phyloP scores from a whole-genome alignment of 2,113 vertebrate species.

The Pomatostomus ruficeps region DNA sequence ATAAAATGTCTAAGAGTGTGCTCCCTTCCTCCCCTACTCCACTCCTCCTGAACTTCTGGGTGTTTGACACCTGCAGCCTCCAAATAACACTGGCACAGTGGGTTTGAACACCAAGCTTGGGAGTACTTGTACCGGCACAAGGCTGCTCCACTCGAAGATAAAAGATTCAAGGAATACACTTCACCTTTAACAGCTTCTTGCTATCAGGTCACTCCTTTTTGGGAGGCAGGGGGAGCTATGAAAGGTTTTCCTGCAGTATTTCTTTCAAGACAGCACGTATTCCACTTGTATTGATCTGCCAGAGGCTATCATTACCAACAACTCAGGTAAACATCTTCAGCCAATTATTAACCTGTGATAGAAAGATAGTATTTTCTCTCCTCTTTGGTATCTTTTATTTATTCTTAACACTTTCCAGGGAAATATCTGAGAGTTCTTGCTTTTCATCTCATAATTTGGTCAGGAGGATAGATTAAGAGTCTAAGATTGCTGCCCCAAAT shows the following conservation, averaged over 20 bases:
- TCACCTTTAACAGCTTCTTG: background rate
- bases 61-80: background rate
- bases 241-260: background rate
- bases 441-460: slow-evolving; percentile 34
- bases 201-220: background rate
- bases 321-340: slow-evolving; percentile 37
- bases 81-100: background rate
- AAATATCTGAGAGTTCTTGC: slow-evolving; percentile 38
- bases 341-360: slow-evolving; percentile 37
- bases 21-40: background rate
- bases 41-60: background rate
- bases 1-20: background rate
- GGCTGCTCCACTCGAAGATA: background rate
- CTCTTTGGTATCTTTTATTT: slow-evolving; percentile 29
- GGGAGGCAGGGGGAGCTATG: background rate
- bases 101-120: background rate
- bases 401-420: slow-evolving; percentile 37
- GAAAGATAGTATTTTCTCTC: background rate
- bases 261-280: slow-evolving; percentile 21
- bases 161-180: background rate
- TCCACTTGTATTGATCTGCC: slow-evolving; percentile 40
- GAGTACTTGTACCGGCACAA: too few relatives aligned
- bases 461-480: slow-evolving; percentile 23
- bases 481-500: slow-evolving; percentile 32
- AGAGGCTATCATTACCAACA: slow-evolving; percentile 46